Base-by-base conservation (phyloP, 1,140 invertebrate species). In the Drosophila murphyi region DNA sequence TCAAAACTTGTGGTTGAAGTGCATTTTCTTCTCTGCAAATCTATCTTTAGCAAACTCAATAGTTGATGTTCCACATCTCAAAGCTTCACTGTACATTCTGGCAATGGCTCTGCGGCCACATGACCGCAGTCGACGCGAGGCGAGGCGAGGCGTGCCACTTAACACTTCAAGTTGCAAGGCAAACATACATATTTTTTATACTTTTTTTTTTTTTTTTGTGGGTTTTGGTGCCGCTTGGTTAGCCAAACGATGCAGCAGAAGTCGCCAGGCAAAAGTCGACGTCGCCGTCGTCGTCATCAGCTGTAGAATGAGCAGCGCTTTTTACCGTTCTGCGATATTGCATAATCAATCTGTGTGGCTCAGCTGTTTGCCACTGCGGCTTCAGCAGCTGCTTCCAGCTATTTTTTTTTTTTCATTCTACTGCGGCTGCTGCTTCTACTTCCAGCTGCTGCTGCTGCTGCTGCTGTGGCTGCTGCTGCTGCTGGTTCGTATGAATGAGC, bases 271-370 rank as follows among this genome's bases (percentile, higher is more conserved):
- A 20, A 20, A 29, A 37, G 67, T 10, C 12, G 56, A 12, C 37
- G 35, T n/a, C 41, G 20, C 8, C 10, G 55, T 4, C 48, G n/a
- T 12, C 37, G 28, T 34, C 71, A 68, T 57, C 61, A 55, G n/a
- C 34, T 35, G 47, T 56, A 60, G 56, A 10, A 28, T 20, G 31
- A 32, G 28, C 12, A 69, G 76, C 41, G 43, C 35, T 69, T 64
- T 87, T 88, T 80, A 87, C 83, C 76, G 82, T 87, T 87, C 65
- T 45, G 43, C 35, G 37, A 65, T 43, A 83, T 87, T 87, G 80
- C 83, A 88, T 87, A 87, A 87, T 59, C 68, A 43, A 3, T 20
- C 20, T 20, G 20, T 20, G 45, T 6, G 12, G 60, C 72, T 64
- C 59, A 75, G 72, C 72, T 74, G 72, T 43, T 74, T 43, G 10